Conservation (phyloP, 2,113 vertebrate species). For the Rattus norvegicus region GRCr8 NC_086023.1:122282501-122283000, state of each 20-base stretch:
- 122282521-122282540: background rate
- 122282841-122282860: background rate
- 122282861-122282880: background rate
- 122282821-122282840: background rate
- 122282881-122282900: background rate
- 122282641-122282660: background rate
- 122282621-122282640: background rate
- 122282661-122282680: background rate
- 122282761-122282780: background rate
- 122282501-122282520: background rate
- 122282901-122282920: background rate
- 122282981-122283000: background rate
- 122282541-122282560: background rate
- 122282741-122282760: background rate
- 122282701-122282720: background rate
- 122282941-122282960: background rate
- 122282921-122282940: background rate
- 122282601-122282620: background rate
- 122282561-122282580: background rate
- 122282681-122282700: background rate
- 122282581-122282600: conserved; percentile 2
- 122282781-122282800: background rate
- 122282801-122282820: background rate
- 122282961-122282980: background rate
- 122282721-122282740: background rate